Evolutionary conservation across 2,113 vertebrate genomes (phyloP), one percentile per base, ranked within the genome.

Genomic region (Phoxinus phoxinus): DNA sequence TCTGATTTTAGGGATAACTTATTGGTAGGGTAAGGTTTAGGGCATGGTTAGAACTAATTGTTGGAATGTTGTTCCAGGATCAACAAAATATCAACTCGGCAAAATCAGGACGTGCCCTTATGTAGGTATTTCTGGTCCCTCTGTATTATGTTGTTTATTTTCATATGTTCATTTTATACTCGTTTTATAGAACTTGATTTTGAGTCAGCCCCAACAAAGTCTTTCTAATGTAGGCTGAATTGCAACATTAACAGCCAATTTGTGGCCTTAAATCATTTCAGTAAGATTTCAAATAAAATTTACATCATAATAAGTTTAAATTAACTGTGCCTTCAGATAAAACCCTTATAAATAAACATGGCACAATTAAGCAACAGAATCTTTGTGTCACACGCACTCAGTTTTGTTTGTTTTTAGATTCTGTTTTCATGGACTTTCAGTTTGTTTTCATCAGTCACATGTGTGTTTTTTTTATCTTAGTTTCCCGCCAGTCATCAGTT

Each of bases 331-430:
- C 58, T 81, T 5, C 63, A 35, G 79, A n/a, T 81, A 81, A 15
- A 81, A 21, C 15, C 78, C 3, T 81, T 27, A 30, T 46, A 58
- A 81, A 69, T 81, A 81, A 81, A 67, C 61, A 81, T 81, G 46
- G 44, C 44, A 81, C 80, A 65, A 80, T 65, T 46, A 81, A 63
- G 46, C 58, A 65, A 46, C 61, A 4, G 27, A 32, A 69, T 46
- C 35, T 81, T 35, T 32, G 12, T 41, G 6, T 41, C 7, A 8
- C 7, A 37, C 6, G 1, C 37, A 8, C 7, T 41, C 37, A 41
- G 37, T 41, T 8, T 41, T 37, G 6, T 37, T 7, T 37, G 37
- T 37, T 41, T 41, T 41, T 41, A 8, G 37, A 8, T 8, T 41
- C 37, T 41, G 37, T 41, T 41, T 41, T 41, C 37, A 41, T 8